Base-by-base conservation (phyloP, 2,888 invertebrate species). In the Cephus pygmeus region DNA sequence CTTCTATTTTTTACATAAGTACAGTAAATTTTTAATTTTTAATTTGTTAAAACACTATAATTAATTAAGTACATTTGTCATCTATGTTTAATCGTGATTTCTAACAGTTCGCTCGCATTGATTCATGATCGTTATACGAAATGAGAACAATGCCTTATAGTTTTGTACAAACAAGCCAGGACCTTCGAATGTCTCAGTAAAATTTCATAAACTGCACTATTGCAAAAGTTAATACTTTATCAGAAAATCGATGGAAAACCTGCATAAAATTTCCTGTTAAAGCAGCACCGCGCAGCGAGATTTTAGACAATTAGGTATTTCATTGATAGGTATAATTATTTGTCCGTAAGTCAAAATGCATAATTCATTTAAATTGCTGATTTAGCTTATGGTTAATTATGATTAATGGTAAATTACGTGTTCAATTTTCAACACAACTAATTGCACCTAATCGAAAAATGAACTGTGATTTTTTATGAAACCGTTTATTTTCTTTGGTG, bases 121-220 rank as follows among this genome's bases (percentile, higher is more conserved):
- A 56, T 56, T 56, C 23, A 56, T 23, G 56, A 56, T 56, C 56
- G 56, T 56, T 2, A 56, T 56, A 56, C 56, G 56, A 56, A 56
- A 23, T 23, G 56, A 56, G 23, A 56, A 56, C 56, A 56, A 56
- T 56, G 56, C 56, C 23, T 56, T 56, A 56, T 56, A 56, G 9
- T 84, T 83, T 78, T 79, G 80, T 83, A 84, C 81, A 82, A 73
- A 75, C 79, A 77, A 82, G 81, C 83, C 79, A 83, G 82, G 79
- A 81, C 77, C 81, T 75, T 80, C 76, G 77, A 81, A 81, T 80
- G 74, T 75, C 31, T 79, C 34, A 73, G 83, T 77, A 73, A 75
- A 81, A 69, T 77, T 81, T 79, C 77, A 34, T 56, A 79, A 79
- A 81, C 56, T 56, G 79, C 31, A 11, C 40, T 77, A 83, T 79